A percentile compares a stretch with the other conserved stretches of the same genome.
phyloP scores from a whole-genome alignment of 2,113 vertebrate species.

The Passer domesticus region DNA sequence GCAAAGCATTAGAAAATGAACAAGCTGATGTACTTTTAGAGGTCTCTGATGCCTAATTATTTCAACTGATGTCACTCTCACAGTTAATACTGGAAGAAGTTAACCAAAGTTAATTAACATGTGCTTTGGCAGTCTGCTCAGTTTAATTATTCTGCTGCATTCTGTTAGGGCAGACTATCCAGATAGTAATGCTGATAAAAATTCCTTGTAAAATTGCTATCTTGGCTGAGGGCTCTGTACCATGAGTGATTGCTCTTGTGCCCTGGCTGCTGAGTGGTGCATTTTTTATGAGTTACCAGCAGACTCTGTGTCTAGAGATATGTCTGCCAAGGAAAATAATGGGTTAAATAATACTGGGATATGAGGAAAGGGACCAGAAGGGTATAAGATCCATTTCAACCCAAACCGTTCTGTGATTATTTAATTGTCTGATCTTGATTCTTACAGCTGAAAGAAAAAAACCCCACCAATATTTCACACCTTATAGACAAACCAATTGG shows the following conservation, averaged over 20 bases:
- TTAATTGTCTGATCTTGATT: background rate
- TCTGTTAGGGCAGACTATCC: background rate
- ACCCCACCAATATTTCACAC: fast-evolving
- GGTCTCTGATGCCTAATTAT: slow-evolving; percentile 16
- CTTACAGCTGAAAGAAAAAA: background rate
- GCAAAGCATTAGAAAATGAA: background rate
- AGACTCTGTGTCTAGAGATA: background rate
- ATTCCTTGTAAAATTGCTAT: background rate
- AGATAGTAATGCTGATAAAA: slow-evolving; percentile 9
- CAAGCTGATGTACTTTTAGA: background rate
- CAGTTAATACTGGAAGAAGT: background rate
- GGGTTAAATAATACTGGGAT: background rate
- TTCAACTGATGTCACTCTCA: background rate
- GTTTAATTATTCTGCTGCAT: slow-evolving; percentile 38
- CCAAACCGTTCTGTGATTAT: background rate
- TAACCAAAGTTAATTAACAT: slow-evolving; percentile 47
- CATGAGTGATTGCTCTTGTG: background rate
- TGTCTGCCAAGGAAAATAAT: background rate
- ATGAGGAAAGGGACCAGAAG: background rate
- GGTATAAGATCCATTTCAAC: background rate
- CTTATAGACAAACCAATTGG: background rate
- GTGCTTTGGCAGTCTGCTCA: slow-evolving; percentile 15
- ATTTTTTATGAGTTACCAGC: background rate
- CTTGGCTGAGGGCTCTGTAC: background rate
- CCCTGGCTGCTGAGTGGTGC: background rate